Conservation (phyloP, 2,113 vertebrate species). For the Mustelus asterias region DNA sequence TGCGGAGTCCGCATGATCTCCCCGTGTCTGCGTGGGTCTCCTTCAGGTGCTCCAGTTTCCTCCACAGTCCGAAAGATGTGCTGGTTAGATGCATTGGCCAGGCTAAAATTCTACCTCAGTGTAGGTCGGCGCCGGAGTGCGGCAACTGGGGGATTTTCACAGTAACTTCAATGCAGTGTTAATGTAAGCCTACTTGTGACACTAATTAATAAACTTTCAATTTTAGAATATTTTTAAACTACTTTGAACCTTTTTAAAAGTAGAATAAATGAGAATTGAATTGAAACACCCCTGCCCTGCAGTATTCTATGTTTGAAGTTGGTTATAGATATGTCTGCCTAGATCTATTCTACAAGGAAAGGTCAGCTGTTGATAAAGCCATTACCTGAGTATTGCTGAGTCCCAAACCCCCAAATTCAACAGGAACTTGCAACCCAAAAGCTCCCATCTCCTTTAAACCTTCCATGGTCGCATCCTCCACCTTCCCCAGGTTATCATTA, state of each 20-base stretch:
- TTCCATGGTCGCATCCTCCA: constrained; percentile 1
- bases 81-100: no score
- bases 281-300: background rate
- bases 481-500: background rate
- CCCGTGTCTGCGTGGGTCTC: no score
- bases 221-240: background rate
- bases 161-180: no score
- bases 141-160: no score
- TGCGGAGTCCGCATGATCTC: no score
- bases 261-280: background rate
- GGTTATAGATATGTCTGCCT: background rate
- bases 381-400: constrained; percentile 11
- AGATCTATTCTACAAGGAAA: background rate
- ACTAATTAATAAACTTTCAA: no score
- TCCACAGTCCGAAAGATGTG: no score
- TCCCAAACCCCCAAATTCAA: background rate
- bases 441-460: constrained; percentile 16
- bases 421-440: constrained; percentile 9
- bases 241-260: background rate
- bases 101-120: no score
- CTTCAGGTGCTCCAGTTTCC: no score
- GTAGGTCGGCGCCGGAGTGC: no score
- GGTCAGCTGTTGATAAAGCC: background rate
- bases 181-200: no score
- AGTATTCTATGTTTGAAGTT: background rate